Evolutionary conservation across 2,888 invertebrate genomes (phyloP), one percentile per base, ranked within the genome.

Genomic region (Sinotaia quadrata): DNA sequence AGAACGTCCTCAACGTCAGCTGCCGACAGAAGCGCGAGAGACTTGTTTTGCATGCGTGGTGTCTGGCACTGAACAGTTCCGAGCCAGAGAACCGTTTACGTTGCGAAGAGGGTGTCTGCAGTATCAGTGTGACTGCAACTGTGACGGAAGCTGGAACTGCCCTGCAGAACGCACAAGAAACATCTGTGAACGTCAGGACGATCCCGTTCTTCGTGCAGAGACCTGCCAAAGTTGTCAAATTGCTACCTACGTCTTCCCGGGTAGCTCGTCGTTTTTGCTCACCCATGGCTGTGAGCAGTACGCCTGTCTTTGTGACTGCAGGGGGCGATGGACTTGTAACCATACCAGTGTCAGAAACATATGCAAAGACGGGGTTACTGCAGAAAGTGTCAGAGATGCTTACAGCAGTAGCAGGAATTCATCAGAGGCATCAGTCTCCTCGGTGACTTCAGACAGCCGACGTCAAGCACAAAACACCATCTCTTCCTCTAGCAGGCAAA

Each of bases 101-200:
- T 71, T 80, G 36, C 73, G 71, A 7, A 71, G 81, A 51, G 80
- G 76, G 1, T 84, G 84, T 66, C 75, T 76, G 31, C 71, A 78
- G 51, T 84, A 80, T 41, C 57, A 75, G n/a, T 84, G 84, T 61
- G 59, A 60, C n/a, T 84, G 83, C 67, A 76, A 78, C 37, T 84
- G 84, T 72, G 79, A 82, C 52, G 84, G 84, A 10, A 72, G 78
- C 31, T 83, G 82, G 82, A 69, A 80, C 31, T 84, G 84, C 56
- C 81, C 81, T 2, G 78, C 75, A 21, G 74, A 75, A 33, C 73
- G 71, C n/a, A 77, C 82, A 4, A 72, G 75, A 1, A 71, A 82
- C 63, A 77, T 75, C 12, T 83, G 74, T 57, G 29, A 21, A 24
- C 31, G 65, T 12, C 44, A 47, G 5, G 65, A 57, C 21, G 51